Base-by-base conservation (phyloP, 2,888 invertebrate species). In the Adelphocoris suturalis region DNA sequence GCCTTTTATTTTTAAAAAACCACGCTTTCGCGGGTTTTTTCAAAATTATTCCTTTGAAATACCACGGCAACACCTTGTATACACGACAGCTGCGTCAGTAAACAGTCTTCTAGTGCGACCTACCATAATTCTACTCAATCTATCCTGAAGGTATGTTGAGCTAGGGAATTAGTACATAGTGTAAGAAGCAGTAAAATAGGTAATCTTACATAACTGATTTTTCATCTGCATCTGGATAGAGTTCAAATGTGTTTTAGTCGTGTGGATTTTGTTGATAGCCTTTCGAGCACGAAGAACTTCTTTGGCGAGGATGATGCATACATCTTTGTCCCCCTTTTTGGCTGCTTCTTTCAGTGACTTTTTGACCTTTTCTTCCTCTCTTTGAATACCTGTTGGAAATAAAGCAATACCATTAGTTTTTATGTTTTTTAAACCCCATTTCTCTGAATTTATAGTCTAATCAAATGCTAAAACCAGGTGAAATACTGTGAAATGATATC, bases 211-310 rank as follows among this genome's bases (percentile, higher is more conserved):
- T 92, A 99, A 94, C 93, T 99, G 99, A 93, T 99, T 98, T 93
- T 99, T 98, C 99, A 99, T 99, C 94, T 98, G 98, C 94, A 99
- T 94, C 92, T 98, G 97, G 14, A 99, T 97, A 0, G 99, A 99
- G 93, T 98, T 99, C 27, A 99, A 94, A 93, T 99, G 99, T 11
- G 99, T 99, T 94, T 99, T 99, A 13, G 99, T 98, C 0, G 98
- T 97, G 93, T 99, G 97, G 92, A 99, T 97, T 94, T 98, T 98
- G 92, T 95, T 96, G 52, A 98, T 95, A 0, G 99, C 97, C 94
- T 97, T 98, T 88, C 98, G 95, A 0, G 99, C 97, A 91, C 97
- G 94, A 55, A 99, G 95, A 78, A 99, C 95, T 94, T 99, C 99
- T 93, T 98, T 99, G 0, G 99, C 99, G 89, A 99, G 94, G 92